Base-by-base conservation (phyloP, 2,113 vertebrate genomes). In the Chauna torquata region DNA sequence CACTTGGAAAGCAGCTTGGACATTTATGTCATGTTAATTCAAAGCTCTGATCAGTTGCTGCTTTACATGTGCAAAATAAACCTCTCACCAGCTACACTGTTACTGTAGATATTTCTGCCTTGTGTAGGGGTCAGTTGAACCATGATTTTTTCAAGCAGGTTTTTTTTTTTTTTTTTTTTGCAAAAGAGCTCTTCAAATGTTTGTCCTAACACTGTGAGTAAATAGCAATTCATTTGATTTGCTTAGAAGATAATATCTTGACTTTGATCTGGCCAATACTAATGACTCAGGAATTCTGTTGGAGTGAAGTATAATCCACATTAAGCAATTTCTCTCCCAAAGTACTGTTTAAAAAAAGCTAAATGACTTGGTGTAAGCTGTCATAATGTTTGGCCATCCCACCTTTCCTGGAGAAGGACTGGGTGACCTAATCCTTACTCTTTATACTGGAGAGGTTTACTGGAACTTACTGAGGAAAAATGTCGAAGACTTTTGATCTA, bases 361-460 rank as follows among this genome's bases (percentile, higher is more conserved):
- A 38, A 79, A 12, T 76, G 57, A 52, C 70, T 94, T 94, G 94
- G 74, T 82, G 82, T 85, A 90, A 96, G 62, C n/a, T 69, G 74
- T 69, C 65, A 6, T 38, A n/a, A 66, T 77, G 69, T 95, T 93
- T 90, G 93, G 70, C 90, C 70, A 72, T 87, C 90, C 93, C 87
- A 86, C 94, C 92, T 96, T 96, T 90, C 90, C 87, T 96, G 94
- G 82, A 92, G 92, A 68, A 85, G 81, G 70, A 59, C 78, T 45
- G 62, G 12, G 45, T 97, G 92, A 96, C 92, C 84, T 97, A 96
- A 96, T 94, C 89, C 49, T 91, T 71, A 68, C 52, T 36, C 86
- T 82, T 92, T 64, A 27, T 19, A 40, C 69, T 82, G 61, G 44
- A 90, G 70, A 91, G 84, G 16, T 69, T 94, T 95, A 95, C 75